Percentiles rank a stretch among this genome's conserved stretches.
Conservation (phyloP, 2,797 vertebrate species). For the Sebastiscus albofasciatus region DNA sequence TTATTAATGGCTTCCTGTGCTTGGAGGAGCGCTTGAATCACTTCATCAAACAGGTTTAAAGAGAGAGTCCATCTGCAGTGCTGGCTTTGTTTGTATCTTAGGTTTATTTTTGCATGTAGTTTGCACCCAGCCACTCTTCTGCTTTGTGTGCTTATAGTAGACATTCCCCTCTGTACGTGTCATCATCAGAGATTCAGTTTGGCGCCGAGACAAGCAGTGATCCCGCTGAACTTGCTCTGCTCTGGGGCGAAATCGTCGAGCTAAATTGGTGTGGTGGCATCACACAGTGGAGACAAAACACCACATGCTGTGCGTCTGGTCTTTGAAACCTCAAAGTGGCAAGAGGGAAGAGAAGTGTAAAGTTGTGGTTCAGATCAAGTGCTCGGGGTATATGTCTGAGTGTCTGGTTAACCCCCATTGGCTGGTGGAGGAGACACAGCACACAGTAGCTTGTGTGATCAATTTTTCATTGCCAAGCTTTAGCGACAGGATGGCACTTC, state of each 20-base stretch:
- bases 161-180: background rate
- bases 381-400: conserved; percentile 32
- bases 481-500: background rate
- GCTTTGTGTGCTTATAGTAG: background rate
- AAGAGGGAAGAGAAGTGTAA: conserved; percentile 26
- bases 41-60: conserved; percentile 28
- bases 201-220: conserved; percentile 1
- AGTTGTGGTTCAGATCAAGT: conserved; percentile 54
- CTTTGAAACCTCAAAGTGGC: conserved; percentile 52
- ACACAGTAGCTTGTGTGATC: conserved; percentile 39
- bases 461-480: conserved; percentile 57
- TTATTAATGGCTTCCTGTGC: conserved; percentile 48
- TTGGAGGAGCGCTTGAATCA: conserved; percentile 38
- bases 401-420: conserved; percentile 44
- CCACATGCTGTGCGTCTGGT: conserved; percentile 35
- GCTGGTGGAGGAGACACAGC: conserved; percentile 22
- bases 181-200: conserved; percentile 2
- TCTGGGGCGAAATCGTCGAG: conserved; percentile 20
- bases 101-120: background rate
- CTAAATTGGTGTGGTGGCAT: conserved; percentile 39
- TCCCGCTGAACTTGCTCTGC: conserved; percentile 23
- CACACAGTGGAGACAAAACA: conserved; percentile 23
- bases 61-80: conserved; percentile 22
- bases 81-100: conserved; percentile 10
- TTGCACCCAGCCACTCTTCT: background rate